These are phyloP conservation scores for Philereme transversata DNA, from an alignment of 2,888 invertebrate species.

Conservation along the genomic window DNA sequence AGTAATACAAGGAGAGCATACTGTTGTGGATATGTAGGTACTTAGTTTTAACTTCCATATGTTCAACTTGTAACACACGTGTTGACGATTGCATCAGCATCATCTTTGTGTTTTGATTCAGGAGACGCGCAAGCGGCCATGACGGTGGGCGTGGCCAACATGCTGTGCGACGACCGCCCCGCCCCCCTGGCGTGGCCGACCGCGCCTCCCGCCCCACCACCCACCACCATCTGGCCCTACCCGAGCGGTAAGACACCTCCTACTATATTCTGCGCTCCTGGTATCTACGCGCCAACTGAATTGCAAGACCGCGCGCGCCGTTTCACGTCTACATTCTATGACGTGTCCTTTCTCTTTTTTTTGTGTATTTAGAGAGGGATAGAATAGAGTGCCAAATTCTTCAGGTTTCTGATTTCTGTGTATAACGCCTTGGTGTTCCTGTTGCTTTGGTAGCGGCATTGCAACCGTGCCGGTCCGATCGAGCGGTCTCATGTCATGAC, in stretches of 20 bases:
- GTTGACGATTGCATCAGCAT: conserved; percentile 57
- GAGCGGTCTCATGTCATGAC: conserved; percentile 50
- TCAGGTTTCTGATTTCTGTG: conserved; percentile 45
- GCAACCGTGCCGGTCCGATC: conserved; percentile 66
- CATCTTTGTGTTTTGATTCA: conserved; percentile 67
- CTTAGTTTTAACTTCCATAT: conserved; percentile 6
- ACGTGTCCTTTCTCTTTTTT: conserved; percentile 25
- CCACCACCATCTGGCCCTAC: conserved; percentile 92
- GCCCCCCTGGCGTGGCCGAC: conserved; percentile 84
- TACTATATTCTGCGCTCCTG: conserved; percentile 68
- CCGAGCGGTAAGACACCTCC: conserved; percentile 86
- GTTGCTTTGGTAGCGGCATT: conserved; percentile 76
- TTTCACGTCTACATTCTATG: conserved; percentile 35
- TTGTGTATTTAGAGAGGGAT: conserved; percentile 41
- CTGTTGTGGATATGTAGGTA: neutral
- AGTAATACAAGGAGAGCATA: neutral
- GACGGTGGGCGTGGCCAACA: conserved; percentile 86
- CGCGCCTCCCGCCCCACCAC: conserved; percentile 82
- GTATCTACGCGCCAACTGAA: conserved; percentile 83
- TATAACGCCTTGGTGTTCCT: conserved; percentile 64
- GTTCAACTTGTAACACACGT: conserved; percentile 36
- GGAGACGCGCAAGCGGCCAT: conserved; percentile 86
- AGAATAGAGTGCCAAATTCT: conserved; percentile 47
- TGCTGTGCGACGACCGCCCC: conserved; percentile 87
- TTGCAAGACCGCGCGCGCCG: conserved; percentile 70